Base-by-base conservation (phyloP, 2,797 vertebrate species). In the Pseudopleuronectes americanus region DNA sequence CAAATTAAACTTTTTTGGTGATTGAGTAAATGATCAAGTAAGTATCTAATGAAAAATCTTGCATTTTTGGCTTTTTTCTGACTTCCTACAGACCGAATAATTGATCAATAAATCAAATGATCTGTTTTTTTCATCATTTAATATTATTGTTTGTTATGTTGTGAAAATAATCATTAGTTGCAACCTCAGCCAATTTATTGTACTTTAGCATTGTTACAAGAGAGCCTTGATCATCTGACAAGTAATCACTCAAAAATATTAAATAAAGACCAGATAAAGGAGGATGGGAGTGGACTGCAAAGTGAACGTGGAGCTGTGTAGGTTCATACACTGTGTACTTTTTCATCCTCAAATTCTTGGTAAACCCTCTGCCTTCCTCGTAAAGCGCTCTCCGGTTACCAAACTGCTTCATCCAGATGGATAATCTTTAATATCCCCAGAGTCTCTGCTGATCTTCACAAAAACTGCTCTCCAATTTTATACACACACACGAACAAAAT, bases 341-440 rank as follows among this genome's bases (percentile, higher is more conserved):
- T 60, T 77, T 63, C 17, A 67, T 66, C 55, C 59, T 48, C 2
- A 17, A 10, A 63, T 84, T 85, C 80, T 68, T 21, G 52, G 69
- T 77, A 79, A 62, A 69, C 24, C 31, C 26, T n/a, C 33, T 17
- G 58, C 26, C n/a, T 69, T 43, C 67, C 21, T 47, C 1, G 13
- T 69, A 65, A 33, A 67, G 19, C n/a, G 12, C 36, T 71, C 56
- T 70, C 23, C 24, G 57, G 36, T 55, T 33, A 57, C 24, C 24
- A 56, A 33, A 67, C 51, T 6, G 51, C 13, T 36, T 68, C 66
- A 76, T 61, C 54, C 64, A 65, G 26, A 74, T 61, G 28, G 53
- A 51, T 59, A 22, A 54, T 45, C 28, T 59, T 55, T 26, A 22
- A 52, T 43, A 56, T 68, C 52, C 61, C 65, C 36, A 22, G 31